Base-by-base conservation (phyloP, 2,113 vertebrate genomes). In the Calonectris borealis region DNA sequence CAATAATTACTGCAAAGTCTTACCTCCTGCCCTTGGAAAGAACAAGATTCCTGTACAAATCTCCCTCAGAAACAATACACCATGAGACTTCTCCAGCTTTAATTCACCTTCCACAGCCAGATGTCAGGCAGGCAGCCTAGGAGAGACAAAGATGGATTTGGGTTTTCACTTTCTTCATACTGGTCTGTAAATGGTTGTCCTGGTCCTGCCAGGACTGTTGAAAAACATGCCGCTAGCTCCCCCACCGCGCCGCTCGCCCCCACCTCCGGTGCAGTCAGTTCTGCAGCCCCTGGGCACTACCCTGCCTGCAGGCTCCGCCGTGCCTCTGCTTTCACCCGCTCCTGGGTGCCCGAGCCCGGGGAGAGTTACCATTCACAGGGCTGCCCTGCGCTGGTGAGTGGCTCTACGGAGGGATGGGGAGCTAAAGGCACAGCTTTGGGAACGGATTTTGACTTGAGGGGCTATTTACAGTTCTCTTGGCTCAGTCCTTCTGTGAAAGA, bases 221-320 rank as follows among this genome's bases (percentile, higher is more conserved):
- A 32, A 36, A 85, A 90, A 9, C 27, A 10, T 10, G 11, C 21
- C 1, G 2, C 46, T 36, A 44, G 4, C 19, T 40, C 10, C 11
- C 8, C 2, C 52, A 34, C 18, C 0, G 1, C 4, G 1, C 42
- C 0, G 0, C 29, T 83, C 1, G 1, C 20, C 40, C 68, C 26
- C 66, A 21, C 29, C 40, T 65, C 36, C 2, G 5, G 22, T 6
- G 10, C 24, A 26, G 18, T 22, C 46, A 27, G 31, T 25, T 91
- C 58, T 49, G 31, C 31, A 71, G 18, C 22, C 13, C 29, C 10
- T 3, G 1, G 10, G 18, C 3, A 1, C 26, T 21, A 19, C 10
- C 15, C 58, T 26, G 17, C n/a, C 57, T 31, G 31, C 12, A 20
- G 46, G 24, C 32, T 60, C 1, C 2, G 32, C 20, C 0, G 0